Conservation (phyloP, 2,888 invertebrate species). For the Eristalis pertinax region DNA sequence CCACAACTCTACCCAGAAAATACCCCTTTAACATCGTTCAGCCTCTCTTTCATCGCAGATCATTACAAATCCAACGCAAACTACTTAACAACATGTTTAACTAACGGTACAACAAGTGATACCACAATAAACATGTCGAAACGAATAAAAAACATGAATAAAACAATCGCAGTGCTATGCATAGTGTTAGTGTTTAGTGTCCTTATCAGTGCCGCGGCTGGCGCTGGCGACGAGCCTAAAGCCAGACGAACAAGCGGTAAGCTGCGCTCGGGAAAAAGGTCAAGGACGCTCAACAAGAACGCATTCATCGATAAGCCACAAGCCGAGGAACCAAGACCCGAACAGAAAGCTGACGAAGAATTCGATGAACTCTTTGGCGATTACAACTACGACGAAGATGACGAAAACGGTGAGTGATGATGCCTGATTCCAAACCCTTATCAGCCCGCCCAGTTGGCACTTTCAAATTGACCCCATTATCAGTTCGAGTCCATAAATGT, state of each 20-base stretch:
- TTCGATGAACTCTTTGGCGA: constrained; percentile 73
- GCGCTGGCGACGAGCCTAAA: constrained; percentile 20
- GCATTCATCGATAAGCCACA: constrained; percentile 74
- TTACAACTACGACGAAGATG: constrained; percentile 74
- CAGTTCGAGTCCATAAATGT: constrained; percentile 8
- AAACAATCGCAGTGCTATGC: constrained; percentile 58
- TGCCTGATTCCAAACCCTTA: neutral
- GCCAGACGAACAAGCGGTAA: constrained; percentile 25
- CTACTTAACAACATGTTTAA: constrained; percentile 21
- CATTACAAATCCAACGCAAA: too few relatives aligned
- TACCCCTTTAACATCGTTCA: too few relatives aligned
- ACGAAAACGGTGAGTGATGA: constrained; percentile 63
- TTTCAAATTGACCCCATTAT: constrained; percentile 51
- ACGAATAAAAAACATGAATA: constrained; percentile 49
- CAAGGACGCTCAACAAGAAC: constrained; percentile 1
- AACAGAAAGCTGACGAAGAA: constrained; percentile 71
- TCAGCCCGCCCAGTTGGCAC: constrained; percentile 34
- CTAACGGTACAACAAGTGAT: constrained; percentile 24
- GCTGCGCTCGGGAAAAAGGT: constrained; percentile 10
- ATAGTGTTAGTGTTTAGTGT: constrained; percentile 41
- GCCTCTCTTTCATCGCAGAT: neutral
- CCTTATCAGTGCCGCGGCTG: constrained; percentile 23
- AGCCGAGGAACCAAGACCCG: constrained; percentile 74
- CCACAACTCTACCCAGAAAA: too few relatives aligned
- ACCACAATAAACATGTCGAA: constrained; percentile 16